Conservation (phyloP, 2,113 vertebrate species). For the Zapornia atra region DNA sequence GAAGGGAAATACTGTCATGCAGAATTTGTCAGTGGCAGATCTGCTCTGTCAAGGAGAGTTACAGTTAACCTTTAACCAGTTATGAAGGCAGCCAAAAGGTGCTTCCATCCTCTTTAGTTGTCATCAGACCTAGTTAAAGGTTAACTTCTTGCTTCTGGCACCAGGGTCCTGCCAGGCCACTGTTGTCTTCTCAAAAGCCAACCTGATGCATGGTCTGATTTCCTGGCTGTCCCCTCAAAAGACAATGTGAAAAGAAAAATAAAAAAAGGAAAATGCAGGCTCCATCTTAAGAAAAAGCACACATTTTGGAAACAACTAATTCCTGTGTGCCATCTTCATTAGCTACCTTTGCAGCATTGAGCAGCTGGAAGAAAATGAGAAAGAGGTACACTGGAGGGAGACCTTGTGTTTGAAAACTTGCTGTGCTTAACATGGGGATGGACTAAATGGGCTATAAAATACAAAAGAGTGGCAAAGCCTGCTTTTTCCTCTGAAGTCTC, state of each 20-base stretch:
- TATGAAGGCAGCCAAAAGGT: background rate
- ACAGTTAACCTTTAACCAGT: background rate
- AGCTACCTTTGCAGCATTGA: background rate
- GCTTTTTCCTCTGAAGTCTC: background rate
- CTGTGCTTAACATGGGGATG: background rate
- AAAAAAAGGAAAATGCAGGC: background rate
- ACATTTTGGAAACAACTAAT: fast-evolving
- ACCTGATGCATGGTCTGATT: background rate
- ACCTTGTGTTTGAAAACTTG: background rate
- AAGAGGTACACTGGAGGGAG: background rate
- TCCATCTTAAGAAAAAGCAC: background rate
- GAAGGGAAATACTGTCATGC: background rate
- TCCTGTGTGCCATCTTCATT: background rate
- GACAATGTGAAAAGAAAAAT: background rate
- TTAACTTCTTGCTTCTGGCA: background rate
- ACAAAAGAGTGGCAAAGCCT: background rate
- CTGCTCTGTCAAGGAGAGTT: background rate
- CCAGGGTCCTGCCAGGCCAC: background rate
- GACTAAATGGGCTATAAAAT: background rate
- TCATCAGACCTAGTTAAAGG: background rate
- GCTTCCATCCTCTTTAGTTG: background rate
- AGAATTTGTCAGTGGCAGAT: background rate
- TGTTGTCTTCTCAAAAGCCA: background rate
- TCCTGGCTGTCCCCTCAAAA: background rate
- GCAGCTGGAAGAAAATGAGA: background rate